phyloP scores from a whole-genome alignment of 2,888 invertebrate species.

The Yponomeuta malinellus region DNA sequence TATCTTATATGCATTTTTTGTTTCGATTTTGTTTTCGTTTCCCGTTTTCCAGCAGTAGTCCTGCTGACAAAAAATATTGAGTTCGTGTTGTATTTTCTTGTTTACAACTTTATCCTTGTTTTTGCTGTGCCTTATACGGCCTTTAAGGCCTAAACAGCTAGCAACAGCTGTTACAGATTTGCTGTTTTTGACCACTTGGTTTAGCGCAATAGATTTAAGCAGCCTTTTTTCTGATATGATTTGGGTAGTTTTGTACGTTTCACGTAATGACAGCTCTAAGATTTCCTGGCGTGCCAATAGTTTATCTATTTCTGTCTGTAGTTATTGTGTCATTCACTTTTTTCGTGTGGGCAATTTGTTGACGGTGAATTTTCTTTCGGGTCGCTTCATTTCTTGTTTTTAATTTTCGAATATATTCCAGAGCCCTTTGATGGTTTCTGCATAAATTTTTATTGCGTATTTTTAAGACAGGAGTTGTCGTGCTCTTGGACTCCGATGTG shows the following conservation, averaged over 20 bases:
- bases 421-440: background rate
- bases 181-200: too few species aligned
- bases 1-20: constrained; percentile 23
- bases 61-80: constrained; percentile 22
- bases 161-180: background rate
- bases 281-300: background rate
- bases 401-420: background rate
- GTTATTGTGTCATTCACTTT: background rate
- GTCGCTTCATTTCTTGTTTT: background rate
- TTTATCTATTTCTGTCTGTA: background rate
- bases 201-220: too few species aligned
- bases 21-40: constrained; percentile 21
- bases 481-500: too few species aligned
- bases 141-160: constrained; percentile 9
- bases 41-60: constrained; percentile 23
- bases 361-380: background rate
- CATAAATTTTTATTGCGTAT: too few species aligned
- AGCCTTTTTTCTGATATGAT: too few species aligned
- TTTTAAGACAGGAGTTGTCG: background rate
- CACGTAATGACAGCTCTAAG: background rate
- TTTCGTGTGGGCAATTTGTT: background rate
- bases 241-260: too few species aligned
- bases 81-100: constrained; percentile 18
- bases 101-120: background rate
- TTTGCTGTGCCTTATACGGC: constrained; percentile 5